These are phyloP conservation scores for Bombus consobrinus DNA, from an alignment of 1,140 invertebrate species.

Conservation along the genomic window DNA sequence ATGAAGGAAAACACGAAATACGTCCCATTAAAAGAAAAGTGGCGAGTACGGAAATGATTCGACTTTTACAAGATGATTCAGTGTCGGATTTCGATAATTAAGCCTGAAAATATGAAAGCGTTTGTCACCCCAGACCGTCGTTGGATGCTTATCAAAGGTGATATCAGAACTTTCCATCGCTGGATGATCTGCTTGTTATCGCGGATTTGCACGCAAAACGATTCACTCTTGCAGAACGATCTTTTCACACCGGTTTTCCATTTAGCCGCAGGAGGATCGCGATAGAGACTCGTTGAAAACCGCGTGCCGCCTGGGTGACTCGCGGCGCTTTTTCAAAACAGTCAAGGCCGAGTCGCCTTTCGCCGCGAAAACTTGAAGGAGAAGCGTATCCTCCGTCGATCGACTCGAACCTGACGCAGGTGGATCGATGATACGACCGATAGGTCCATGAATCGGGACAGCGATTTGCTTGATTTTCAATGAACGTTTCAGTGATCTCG, in stretches of 20 bases:
- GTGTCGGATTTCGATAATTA: not conserved
- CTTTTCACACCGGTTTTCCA: not conserved
- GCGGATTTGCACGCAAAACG: not conserved
- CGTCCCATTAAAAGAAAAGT: too few relatives aligned
- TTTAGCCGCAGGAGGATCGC: not conserved
- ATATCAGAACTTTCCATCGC: constrained; percentile 16
- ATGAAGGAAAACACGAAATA: too few relatives aligned
- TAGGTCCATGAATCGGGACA: constrained; percentile 56
- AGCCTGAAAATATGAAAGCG: not conserved
- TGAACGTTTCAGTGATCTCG: not conserved
- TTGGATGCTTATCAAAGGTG: too few relatives aligned
- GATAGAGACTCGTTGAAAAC: constrained; percentile 9
- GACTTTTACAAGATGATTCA: too few relatives aligned
- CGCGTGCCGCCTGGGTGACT: constrained; percentile 14
- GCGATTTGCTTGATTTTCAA: constrained; percentile 35
- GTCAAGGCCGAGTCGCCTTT: constrained; percentile 57
- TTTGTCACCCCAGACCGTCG: not conserved
- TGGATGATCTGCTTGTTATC: not conserved
- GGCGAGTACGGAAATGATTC: too few relatives aligned
- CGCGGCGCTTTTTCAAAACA: constrained; percentile 27
- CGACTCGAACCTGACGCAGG: constrained; percentile 49
- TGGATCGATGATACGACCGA: constrained; percentile 43
- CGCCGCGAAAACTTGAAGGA: constrained; percentile 42
- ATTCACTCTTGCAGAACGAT: constrained; percentile 15
- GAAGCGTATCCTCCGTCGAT: constrained; percentile 20